Base-by-base conservation (phyloP, 2,888 invertebrate genomes). In the Argyra leucocephala region DNA sequence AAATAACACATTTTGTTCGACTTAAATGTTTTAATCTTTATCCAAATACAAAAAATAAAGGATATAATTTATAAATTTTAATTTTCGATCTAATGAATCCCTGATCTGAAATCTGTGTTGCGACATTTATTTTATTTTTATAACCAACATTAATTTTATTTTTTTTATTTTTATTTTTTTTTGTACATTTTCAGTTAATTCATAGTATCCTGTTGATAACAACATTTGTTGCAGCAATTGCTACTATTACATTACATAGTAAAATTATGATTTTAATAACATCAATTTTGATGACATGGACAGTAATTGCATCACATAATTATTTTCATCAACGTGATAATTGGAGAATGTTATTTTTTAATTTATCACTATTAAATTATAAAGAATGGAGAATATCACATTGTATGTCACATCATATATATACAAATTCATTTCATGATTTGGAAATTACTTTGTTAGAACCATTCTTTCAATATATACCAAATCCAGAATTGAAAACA, bases 271-370 rank as follows among this genome's bases (percentile, higher is more conserved):
- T 72, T 18, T 24, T 71, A 1, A 15, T 85, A 7, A 82, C 86
- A 26, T 89, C 85, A 0, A 59, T 84, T 1, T 76, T 83, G 3
- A 74, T 90, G 1, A 80, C 83, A 0, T 83, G 86, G 81, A 76
- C 85, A 0, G 78, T 82, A 0, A 82, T 86, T 18, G 82, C 83
- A 0, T 83, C 86, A 0, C 91, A 92, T 74, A 92, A 91, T 75
- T 92, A 86, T 73, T 85, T 90, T 69, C 91, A 92, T 73, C 84
- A 84, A 73, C 84, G 82, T 65, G 86, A 90, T 63, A 90, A 86
- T 75, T 89, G 88, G 83, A 83, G 90, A 65, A 90, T 90, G 88
- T 88, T 86, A 72, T 84, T 87, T 66, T 88, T 89, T 71, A 88
- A 90, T 73, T 78, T 91, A 58, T 81, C 83, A 6, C 73, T 86